phyloP scores from a whole-genome alignment of 2,888 invertebrate genomes.

The Asteroscopus sphinx region DNA sequence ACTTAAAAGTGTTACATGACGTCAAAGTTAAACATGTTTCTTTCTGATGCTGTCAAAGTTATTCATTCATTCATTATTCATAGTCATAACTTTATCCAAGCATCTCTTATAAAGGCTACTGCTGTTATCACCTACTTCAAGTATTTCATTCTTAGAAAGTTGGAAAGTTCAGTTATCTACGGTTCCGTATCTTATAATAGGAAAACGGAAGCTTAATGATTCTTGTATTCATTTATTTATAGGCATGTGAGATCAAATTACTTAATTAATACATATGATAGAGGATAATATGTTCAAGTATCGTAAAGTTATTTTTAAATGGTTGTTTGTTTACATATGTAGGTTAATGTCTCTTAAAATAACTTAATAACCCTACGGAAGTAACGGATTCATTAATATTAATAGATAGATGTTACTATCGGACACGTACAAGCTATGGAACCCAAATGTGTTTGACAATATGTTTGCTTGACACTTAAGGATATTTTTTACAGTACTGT shows the following conservation, averaged over 20 bases:
- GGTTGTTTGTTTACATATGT: too few relatives aligned
- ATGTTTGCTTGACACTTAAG: conserved; percentile 1
- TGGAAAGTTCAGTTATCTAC: conserved; percentile 54
- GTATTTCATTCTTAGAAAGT: conserved; percentile 63
- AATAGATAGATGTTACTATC: too few relatives aligned
- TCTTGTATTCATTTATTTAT: conserved; percentile 6
- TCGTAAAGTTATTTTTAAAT: too few relatives aligned
- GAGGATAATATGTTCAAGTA: not conserved
- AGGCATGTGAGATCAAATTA: conserved; percentile 6
- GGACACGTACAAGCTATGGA: not conserved
- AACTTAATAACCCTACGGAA: not conserved
- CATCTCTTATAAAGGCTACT: conserved; percentile 33
- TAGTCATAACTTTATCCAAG: conserved; percentile 33
- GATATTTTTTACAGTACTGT: not conserved
- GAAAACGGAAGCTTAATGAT: conserved; percentile 9
- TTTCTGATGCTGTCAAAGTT: conserved; percentile 62
- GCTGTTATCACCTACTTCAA: conserved; percentile 29
- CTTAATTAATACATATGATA: conserved; percentile 11
- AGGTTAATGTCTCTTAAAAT: not conserved
- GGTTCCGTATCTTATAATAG: not conserved
- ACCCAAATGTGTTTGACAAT: not conserved
- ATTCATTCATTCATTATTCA: conserved; percentile 70
- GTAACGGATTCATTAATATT: too few relatives aligned
- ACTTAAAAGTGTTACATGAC: conserved; percentile 35
- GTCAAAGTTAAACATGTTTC: conserved; percentile 57